phyloP scores from a whole-genome alignment of 2,797 vertebrate genomes.

The Todus mexicanus region DNA sequence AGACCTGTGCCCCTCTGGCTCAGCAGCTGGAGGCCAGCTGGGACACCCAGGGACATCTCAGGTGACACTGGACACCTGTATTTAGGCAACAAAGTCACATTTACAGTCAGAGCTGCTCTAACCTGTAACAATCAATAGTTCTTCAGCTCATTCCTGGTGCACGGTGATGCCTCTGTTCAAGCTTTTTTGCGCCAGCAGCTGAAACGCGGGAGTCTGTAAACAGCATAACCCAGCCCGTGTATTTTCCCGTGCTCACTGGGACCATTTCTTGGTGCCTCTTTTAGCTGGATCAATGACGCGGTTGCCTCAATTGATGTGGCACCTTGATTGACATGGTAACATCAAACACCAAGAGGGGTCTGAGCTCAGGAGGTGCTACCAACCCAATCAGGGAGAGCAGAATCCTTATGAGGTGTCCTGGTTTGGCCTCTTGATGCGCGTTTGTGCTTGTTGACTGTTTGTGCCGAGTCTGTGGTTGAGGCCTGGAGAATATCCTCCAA shows the following conservation, averaged over 20 bases:
- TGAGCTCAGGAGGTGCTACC: background rate
- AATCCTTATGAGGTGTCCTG: background rate
- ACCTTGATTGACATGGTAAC: background rate
- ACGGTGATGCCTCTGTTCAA: background rate
- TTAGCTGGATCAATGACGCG: background rate
- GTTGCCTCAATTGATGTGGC: background rate
- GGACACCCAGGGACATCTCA: background rate
- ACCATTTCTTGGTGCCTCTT: background rate
- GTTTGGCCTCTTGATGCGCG: rapidly evolving
- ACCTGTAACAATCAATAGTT: too few species aligned
- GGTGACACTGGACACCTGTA: background rate
- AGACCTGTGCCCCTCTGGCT: background rate
- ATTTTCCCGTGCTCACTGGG: rapidly evolving
- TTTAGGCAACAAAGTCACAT: background rate
- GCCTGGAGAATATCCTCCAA: background rate
- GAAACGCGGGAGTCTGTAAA: background rate
- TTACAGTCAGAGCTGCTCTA: background rate
- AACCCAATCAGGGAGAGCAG: background rate
- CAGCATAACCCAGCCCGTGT: rapidly evolving
- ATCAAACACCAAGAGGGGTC: too few species aligned
- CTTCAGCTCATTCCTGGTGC: background rate
- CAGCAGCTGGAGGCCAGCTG: background rate
- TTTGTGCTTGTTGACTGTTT: background rate
- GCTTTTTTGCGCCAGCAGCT: background rate
- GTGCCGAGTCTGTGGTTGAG: background rate